phyloP scores from a whole-genome alignment of 2,888 invertebrate species.

The Myopa testacea region DNA sequence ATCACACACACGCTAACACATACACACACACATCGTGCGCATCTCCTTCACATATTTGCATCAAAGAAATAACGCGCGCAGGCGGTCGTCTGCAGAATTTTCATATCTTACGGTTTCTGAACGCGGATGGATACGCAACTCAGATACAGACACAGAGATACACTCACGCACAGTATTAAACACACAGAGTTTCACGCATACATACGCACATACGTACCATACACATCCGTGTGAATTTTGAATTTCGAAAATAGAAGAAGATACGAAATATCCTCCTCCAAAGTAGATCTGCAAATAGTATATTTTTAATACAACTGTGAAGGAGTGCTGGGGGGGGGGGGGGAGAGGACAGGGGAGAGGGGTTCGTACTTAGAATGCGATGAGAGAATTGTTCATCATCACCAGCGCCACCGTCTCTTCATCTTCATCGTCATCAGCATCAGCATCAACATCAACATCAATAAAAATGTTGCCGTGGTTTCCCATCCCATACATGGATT shows the following conservation, averaged over 20 bases:
- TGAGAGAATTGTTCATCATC: constrained; percentile 41
- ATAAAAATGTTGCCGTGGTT: constrained; percentile 52
- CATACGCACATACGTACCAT: constrained; percentile 3
- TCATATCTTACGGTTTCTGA: constrained; percentile 41
- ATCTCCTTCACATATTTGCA: neutral
- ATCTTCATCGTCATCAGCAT: constrained; percentile 28
- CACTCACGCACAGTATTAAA: neutral
- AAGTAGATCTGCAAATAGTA: constrained; percentile 20
- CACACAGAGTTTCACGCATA: neutral
- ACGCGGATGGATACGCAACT: constrained; percentile 12
- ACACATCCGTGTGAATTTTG: constrained; percentile 13
- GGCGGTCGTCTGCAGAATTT: constrained; percentile 28
- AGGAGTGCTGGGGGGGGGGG: no score
- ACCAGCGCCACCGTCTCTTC: constrained; percentile 2
- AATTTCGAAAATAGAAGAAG: constrained; percentile 36
- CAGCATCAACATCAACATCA: constrained; percentile 28
- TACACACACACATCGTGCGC: constrained; percentile 19
- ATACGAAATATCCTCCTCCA: constrained; percentile 35
- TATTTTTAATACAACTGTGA: constrained; percentile 19
- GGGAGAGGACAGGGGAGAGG: neutral
- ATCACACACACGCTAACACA: constrained; percentile 23
- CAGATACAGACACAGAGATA: neutral
- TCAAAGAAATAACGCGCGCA: constrained; percentile 6
- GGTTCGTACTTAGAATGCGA: constrained; percentile 21
- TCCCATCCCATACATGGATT: constrained; percentile 69